phyloP scores from a whole-genome alignment of 2,888 invertebrate genomes.

The Cheilosia impressa region DNA sequence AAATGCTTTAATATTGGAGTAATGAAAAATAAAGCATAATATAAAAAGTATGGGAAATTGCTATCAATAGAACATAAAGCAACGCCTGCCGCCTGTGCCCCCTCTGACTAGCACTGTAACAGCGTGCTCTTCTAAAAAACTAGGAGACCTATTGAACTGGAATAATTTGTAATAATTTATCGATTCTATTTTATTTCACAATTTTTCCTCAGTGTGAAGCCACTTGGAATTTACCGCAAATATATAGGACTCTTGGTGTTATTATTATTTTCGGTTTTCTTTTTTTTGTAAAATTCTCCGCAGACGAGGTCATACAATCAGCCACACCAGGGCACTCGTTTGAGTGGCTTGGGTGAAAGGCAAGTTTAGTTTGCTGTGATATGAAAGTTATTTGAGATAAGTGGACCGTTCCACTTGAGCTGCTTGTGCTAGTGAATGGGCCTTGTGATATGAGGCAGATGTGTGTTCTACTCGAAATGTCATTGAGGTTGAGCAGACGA shows the following conservation, averaged over 20 bases:
- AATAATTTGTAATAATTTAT: conserved; percentile 65
- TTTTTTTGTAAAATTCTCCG: background rate
- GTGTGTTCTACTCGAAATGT: background rate
- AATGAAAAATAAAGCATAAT: conserved; percentile 10
- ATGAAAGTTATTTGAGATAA: conserved; percentile 3
- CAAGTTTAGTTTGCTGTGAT: background rate
- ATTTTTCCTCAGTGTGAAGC: conserved; percentile 48
- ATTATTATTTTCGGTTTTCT: background rate
- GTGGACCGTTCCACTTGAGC: conserved; percentile 1
- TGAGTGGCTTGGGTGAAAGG: background rate
- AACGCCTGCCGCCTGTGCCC: conserved; percentile 3
- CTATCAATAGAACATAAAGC: conserved; percentile 4
- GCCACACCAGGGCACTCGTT: background rate
- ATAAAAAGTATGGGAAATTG: background rate
- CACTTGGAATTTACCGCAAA: conserved; percentile 49
- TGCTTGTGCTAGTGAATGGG: background rate
- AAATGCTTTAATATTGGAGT: background rate
- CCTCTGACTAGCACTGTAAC: background rate
- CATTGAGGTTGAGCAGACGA: background rate
- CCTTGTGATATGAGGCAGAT: background rate
- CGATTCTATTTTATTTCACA: conserved; percentile 64
- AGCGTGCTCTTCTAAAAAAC: conserved; percentile 6
- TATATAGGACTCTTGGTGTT: conserved; percentile 32
- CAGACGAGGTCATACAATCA: background rate
- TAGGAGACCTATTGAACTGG: conserved; percentile 53